Evolutionary conservation across 2,888 invertebrate genomes (phyloP).

Genomic region (Ditula angustiorana): DNA sequence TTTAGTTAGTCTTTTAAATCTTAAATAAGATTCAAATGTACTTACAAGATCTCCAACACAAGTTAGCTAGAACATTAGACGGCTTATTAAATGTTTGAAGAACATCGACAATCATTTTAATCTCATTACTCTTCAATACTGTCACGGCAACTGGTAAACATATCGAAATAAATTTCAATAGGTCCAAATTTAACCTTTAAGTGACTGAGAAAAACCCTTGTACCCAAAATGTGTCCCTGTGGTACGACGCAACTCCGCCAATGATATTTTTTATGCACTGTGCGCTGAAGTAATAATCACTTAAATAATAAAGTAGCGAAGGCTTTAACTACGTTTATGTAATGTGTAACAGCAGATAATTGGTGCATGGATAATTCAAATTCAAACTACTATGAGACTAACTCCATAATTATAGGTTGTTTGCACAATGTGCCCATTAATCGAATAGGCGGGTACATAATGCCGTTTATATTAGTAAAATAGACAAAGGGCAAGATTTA

Average conservation of each 20-base stretch:
- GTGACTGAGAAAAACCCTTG: not conserved
- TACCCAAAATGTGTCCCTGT: not conserved
- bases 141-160: not conserved
- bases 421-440: not conserved
- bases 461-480: not conserved
- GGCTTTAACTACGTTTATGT: not conserved
- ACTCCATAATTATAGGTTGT: constrained; percentile 1
- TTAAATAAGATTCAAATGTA: constrained; percentile 17
- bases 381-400: not conserved
- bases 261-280: no score
- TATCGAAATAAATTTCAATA: not conserved
- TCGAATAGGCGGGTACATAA: not conserved
- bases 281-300: not conserved
- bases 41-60: constrained; percentile 65
- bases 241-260: not conserved
- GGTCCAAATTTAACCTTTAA: not conserved
- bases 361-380: no score
- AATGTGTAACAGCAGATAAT: not conserved
- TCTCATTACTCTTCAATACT: constrained; percentile 41
- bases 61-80: constrained; percentile 54
- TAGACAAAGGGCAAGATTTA: not conserved
- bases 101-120: constrained; percentile 60
- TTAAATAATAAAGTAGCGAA: not conserved
- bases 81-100: constrained; percentile 57
- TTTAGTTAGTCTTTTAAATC: no score